Evolutionary conservation across 2,888 invertebrate genomes (phyloP).

Genomic region (Sphaerolaimus hirsutus): DNA sequence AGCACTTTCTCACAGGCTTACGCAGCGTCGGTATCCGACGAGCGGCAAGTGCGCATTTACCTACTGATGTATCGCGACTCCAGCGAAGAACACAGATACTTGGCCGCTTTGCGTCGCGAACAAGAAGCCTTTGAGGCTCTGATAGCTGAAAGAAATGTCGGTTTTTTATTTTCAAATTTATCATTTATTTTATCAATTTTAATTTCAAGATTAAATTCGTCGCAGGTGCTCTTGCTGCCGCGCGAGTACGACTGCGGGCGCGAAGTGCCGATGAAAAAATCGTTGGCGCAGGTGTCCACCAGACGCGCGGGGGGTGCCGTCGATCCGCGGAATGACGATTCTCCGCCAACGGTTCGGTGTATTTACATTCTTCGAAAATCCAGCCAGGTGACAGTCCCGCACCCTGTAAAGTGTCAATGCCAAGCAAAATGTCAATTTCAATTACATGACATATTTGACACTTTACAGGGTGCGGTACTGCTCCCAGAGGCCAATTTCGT

Average conservation of each 20-base stretch:
- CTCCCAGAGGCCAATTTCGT: no score
- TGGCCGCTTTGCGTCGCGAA: slow-evolving; percentile 64
- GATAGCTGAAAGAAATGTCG: slow-evolving; percentile 67
- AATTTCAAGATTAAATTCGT: not conserved
- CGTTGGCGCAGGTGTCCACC: not conserved
- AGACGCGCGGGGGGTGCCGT: not conserved
- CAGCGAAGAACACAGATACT: slow-evolving; percentile 83
- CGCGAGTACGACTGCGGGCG: slow-evolving; percentile 16
- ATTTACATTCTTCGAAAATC: no score
- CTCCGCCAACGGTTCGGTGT: no score
- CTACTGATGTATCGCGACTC: slow-evolving; percentile 71
- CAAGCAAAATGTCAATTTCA: no score
- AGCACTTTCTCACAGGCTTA: no score
- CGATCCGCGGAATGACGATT: not conserved
- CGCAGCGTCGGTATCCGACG: no score
- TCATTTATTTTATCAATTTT: not conserved
- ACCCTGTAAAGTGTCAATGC: no score
- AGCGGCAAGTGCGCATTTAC: slow-evolving; percentile 40
- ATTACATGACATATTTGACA: no score
- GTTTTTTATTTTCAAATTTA: not conserved
- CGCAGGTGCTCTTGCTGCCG: slow-evolving; percentile 16
- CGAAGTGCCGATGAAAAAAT: slow-evolving; percentile 11
- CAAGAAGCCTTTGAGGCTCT: slow-evolving; percentile 77
- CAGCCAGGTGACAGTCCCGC: no score
- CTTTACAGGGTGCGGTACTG: no score